A percentile compares a stretch with the other conserved stretches of the same genome.
Evolutionary conservation across 1,140 invertebrate genomes (phyloP).

Genomic region (Formica exsecta): DNA sequence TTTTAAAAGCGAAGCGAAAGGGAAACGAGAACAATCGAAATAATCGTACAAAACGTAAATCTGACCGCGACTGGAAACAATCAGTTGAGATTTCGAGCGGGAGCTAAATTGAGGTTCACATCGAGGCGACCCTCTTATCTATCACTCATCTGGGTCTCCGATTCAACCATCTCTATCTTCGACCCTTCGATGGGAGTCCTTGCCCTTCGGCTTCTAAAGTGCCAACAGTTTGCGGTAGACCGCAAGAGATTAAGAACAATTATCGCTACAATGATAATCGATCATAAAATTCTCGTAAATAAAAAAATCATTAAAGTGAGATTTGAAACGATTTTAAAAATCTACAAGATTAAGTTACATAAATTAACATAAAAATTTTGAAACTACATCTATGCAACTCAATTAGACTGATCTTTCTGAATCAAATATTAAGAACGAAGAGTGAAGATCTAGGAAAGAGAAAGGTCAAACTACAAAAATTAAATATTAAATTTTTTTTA

Average conservation of each 20-base stretch:
- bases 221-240: slow-evolving; percentile 70
- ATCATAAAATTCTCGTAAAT: slow-evolving; percentile 42
- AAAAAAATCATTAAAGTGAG: slow-evolving; percentile 3
- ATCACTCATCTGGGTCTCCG: slow-evolving; percentile 66
- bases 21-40: not conserved
- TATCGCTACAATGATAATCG: slow-evolving; percentile 66
- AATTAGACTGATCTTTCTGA: not conserved
- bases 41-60: slow-evolving; percentile 7
- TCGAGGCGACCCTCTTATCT: slow-evolving; percentile 67
- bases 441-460: too few species aligned
- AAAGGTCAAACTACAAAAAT: not conserved
- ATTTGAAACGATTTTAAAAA: slow-evolving; percentile 11
- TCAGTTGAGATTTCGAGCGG: slow-evolving; percentile 38
- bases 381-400: not conserved
- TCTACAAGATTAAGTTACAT: not conserved
- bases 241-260: slow-evolving; percentile 72
- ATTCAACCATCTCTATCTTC: slow-evolving; percentile 78
- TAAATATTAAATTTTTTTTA: not conserved
- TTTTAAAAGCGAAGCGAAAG: not conserved
- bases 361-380: not conserved
- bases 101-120: slow-evolving; percentile 56
- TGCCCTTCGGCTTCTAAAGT: slow-evolving; percentile 63
- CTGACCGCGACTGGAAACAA: slow-evolving; percentile 19
- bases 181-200: slow-evolving; percentile 68
- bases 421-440: not conserved